Evolutionary conservation across 2,888 invertebrate species (phyloP), one percentile per base, ranked within the genome.

Genomic region (Cetonia aurata): DNA sequence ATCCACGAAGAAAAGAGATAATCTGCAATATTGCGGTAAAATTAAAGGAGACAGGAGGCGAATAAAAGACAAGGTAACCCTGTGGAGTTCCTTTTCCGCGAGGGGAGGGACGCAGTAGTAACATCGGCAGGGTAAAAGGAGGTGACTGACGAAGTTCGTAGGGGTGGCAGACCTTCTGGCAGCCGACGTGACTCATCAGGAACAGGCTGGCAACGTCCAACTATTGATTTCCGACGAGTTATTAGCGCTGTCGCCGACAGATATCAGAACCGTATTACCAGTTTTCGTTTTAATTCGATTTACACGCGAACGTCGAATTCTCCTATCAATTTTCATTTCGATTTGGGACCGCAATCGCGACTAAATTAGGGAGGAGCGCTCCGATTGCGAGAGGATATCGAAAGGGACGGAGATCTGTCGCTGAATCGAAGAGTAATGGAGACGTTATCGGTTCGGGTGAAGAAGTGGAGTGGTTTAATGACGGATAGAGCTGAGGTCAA

Each of bases 181-280:
- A 65, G 67, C 70, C 72, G 69, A 69, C 71, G 72, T 76, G 76
- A 76, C 72, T 76, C 76, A 76, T 75, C 72, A 70, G 67, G 70
- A 69, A 69, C 66, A 67, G 72, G 74, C 42, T 46, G 75, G 73
- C 25, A 25, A 25, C 74, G 73, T 74, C 75, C 75, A 66, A 72
- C 75, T 76, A 76, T 76, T 76, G 76, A 76, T 76, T 75, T 76
- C 75, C 69, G 74, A 72, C 73, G 62, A 60, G 42, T 62, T 62
- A 62, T 62, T 62, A 50, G 62, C 48, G 48, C 62, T 62, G 62
- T 48, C 62, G 17, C 62, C 48, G 62, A 62, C 62, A 62, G 62
- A 60, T 60, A 60, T 60, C 60, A 48, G 67, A 25, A 4, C 69
- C 70, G 70, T 62, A 71, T 68, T 66, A 60, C 55, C 70, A 69